Evolutionary conservation across 2,888 invertebrate species (phyloP).

Genomic region (Troides helena): DNA sequence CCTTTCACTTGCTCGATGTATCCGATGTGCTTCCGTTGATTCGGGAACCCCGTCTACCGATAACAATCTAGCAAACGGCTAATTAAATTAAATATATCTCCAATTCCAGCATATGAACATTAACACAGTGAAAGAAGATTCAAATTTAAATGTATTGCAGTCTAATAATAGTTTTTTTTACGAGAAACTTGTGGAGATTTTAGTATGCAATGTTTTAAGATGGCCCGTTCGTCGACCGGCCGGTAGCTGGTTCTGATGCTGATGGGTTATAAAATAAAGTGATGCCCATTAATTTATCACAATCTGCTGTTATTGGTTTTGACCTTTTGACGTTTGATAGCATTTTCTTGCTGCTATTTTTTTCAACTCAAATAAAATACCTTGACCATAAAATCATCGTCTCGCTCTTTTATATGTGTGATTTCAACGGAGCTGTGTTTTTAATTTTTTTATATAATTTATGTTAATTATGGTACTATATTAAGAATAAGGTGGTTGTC

Average conservation of each 20-base stretch:
- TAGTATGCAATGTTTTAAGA: background rate
- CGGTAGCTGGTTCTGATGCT: slow-evolving; percentile 23
- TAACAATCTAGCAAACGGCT: slow-evolving; percentile 19
- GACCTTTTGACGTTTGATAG: slow-evolving; percentile 10
- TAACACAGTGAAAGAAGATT: background rate
- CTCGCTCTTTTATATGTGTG: background rate
- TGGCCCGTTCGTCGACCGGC: slow-evolving; percentile 11
- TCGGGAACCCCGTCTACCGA: slow-evolving; percentile 20
- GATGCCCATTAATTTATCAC: slow-evolving; percentile 22
- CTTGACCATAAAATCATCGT: background rate
- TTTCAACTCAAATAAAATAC: background rate
- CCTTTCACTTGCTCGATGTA: slow-evolving; percentile 33
- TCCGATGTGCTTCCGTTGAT: slow-evolving; percentile 37
- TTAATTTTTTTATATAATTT: background rate
- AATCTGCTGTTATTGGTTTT: slow-evolving; percentile 1
- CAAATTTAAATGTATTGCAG: background rate
- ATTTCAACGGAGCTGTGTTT: background rate
- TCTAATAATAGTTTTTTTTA: slow-evolving; percentile 11
- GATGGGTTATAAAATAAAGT: slow-evolving; percentile 14
- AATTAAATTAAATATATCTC: slow-evolving; percentile 7
- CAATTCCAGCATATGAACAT: slow-evolving; percentile 1
- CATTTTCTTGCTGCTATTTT: background rate
- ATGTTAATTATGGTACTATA: background rate
- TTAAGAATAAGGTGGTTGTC: no score
- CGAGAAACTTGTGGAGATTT: slow-evolving; percentile 5